These are phyloP conservation scores for Caenorhabditis sinica DNA, from an alignment of 2,888 invertebrate species.

Conservation along the genomic window DNA sequence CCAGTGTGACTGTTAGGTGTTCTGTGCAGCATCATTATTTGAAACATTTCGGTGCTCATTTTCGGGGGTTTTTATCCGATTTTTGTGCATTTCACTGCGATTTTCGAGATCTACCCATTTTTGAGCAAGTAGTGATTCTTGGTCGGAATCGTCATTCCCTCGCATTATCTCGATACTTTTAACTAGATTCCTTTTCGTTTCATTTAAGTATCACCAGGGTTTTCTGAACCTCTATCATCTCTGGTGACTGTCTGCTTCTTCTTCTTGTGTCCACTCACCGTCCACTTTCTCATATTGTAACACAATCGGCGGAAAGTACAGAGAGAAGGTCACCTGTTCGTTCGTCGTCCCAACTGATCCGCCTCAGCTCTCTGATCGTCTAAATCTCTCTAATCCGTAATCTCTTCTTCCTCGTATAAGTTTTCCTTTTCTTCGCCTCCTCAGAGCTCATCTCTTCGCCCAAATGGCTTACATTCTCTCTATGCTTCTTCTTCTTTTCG, in stretches of 20 bases:
- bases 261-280: conserved; percentile 1
- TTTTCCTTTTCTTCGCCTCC: conserved; percentile 30
- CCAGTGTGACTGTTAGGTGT: too few species aligned
- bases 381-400: conserved; percentile 38
- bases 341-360: conserved; percentile 14
- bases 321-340: conserved; percentile 38
- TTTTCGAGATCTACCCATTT: too few species aligned
- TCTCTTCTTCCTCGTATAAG: conserved; percentile 31
- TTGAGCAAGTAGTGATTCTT: too few species aligned
- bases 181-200: too few species aligned
- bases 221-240: too few species aligned
- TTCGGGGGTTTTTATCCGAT: too few species aligned
- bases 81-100: too few species aligned
- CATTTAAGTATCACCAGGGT: too few species aligned
- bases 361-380: conserved; percentile 4
- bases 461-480: background rate
- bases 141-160: too few species aligned
- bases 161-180: too few species aligned
- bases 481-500: conserved; percentile 36
- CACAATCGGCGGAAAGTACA: conserved; percentile 17
- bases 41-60: too few species aligned
- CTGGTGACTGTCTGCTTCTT: background rate
- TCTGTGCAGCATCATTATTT: too few species aligned
- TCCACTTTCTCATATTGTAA: background rate
- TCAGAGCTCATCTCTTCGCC: conserved; percentile 16